Evolutionary conservation across 2,797 vertebrate species (phyloP).

Genomic region (Champsocephalus gunnari): DNA sequence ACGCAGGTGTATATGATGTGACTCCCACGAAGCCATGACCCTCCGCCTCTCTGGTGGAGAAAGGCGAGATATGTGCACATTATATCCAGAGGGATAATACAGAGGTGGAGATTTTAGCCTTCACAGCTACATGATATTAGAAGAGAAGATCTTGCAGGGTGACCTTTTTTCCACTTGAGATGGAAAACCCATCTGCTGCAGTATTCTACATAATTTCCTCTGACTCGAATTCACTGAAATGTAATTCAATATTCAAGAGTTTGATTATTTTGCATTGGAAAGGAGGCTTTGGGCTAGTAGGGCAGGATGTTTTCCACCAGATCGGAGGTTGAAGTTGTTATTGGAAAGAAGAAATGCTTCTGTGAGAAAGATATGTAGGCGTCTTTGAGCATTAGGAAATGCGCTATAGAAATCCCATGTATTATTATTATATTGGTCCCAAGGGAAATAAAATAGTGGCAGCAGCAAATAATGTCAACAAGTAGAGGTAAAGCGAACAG

Average conservation of each 20-base stretch:
- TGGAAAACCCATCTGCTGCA: slow-evolving; percentile 32
- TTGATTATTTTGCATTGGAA: slow-evolving; percentile 28
- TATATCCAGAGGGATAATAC: slow-evolving; percentile 39
- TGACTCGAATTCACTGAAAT: slow-evolving; percentile 21
- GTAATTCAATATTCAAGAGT: slow-evolving; percentile 9
- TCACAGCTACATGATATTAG: slow-evolving; percentile 6
- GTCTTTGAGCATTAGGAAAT: no score
- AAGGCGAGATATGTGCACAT: slow-evolving; percentile 35
- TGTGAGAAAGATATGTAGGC: slow-evolving; percentile 35
- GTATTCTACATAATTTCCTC: slow-evolving; percentile 23
- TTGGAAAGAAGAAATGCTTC: slow-evolving; percentile 30
- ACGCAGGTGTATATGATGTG: slow-evolving; percentile 37
- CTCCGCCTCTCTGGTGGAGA: slow-evolving; percentile 19
- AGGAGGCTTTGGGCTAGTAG: slow-evolving; percentile 17
- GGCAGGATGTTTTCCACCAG: slow-evolving; percentile 34
- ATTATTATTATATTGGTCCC: slow-evolving; percentile 1
- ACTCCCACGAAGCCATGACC: slow-evolving; percentile 40
- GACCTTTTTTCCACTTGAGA: slow-evolving; percentile 48
- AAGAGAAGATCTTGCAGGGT: slow-evolving; percentile 36
- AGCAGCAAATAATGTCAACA: slow-evolving; percentile 18
- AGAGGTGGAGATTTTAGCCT: slow-evolving; percentile 36
- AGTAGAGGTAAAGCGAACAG: neutral
- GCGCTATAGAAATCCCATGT: no score
- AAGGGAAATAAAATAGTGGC: slow-evolving; percentile 23
- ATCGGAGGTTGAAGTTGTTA: slow-evolving; percentile 38